A percentile compares a stretch with the other conserved stretches of the same genome.
phyloP scores from a whole-genome alignment of 2,113 vertebrate species.

The Elgaria multicarinata region DNA sequence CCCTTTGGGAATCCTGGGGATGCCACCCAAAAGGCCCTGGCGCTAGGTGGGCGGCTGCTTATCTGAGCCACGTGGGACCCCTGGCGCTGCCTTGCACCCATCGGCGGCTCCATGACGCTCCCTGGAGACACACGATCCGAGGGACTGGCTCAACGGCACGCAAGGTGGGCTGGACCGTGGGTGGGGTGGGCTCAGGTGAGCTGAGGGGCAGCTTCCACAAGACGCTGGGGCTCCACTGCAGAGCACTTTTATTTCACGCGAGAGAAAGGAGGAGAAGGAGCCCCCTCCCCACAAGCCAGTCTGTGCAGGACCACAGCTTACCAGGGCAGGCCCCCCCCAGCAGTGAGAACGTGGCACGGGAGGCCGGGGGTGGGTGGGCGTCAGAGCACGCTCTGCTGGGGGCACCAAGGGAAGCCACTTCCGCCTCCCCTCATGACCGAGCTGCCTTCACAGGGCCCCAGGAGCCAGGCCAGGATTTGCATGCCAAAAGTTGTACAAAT shows the following conservation, averaged over 20 bases:
- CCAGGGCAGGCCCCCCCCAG: background rate
- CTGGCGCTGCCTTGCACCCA: no score
- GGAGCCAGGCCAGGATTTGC: background rate
- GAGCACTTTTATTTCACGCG: background rate
- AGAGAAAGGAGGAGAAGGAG: rapidly evolving
- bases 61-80: no score
- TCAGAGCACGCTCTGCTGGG: background rate
- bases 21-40: no score
- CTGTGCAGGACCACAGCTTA: background rate
- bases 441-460: background rate
- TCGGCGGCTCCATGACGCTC: no score
- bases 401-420: no score
- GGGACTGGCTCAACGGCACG: no score
- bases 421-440: background rate
- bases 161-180: no score
- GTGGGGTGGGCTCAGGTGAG: background rate
- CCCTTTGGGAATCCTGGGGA: no score
- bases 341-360: background rate
- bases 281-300: no score
- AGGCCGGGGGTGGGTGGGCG: no score
- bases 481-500: background rate
- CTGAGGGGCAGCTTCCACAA: background rate
- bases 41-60: no score
- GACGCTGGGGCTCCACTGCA: background rate
- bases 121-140: no score